Evolutionary conservation across 1,140 invertebrate genomes (phyloP).

Genomic region (Pararge aegeria): DNA sequence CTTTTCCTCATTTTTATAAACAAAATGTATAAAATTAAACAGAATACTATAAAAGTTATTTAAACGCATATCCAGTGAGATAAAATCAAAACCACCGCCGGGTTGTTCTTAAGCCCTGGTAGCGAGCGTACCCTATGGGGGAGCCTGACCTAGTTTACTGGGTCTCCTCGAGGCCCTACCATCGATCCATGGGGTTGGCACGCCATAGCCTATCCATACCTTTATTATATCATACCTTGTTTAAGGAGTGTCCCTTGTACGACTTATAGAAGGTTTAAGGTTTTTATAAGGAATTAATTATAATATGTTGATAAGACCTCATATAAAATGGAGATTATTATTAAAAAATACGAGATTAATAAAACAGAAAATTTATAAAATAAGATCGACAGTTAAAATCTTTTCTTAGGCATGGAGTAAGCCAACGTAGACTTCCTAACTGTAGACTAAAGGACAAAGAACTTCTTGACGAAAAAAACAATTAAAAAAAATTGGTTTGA

Average conservation of each 20-base stretch:
- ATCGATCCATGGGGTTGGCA: constrained; percentile 60
- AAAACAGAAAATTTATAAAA: no score
- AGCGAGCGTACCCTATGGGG: constrained; percentile 51
- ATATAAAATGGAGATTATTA: no score
- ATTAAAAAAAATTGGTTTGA: no score
- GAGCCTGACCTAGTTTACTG: constrained; percentile 60
- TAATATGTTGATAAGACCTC: no score
- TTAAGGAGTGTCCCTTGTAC: constrained; percentile 22
- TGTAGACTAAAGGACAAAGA: no score
- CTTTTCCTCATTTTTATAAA: not conserved
- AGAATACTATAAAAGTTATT: constrained; percentile 8
- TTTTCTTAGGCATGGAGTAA: no score
- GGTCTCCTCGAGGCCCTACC: constrained; percentile 48
- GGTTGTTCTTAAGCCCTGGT: constrained; percentile 48
- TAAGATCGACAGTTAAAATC: no score
- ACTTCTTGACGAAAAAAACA: no score
- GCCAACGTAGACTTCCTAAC: no score
- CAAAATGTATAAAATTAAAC: not conserved
- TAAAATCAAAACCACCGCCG: constrained; percentile 38
- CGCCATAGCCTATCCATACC: constrained; percentile 30
- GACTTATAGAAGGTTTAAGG: constrained; percentile 23
- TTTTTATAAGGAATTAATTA: no score
- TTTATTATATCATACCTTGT: constrained; percentile 22
- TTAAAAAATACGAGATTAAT: no score
- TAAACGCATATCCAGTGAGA: constrained; percentile 21